Evolutionary conservation across 2,888 invertebrate species (phyloP), one percentile per base, ranked within the genome.

Genomic region (Xanthorhoe spadicearia): DNA sequence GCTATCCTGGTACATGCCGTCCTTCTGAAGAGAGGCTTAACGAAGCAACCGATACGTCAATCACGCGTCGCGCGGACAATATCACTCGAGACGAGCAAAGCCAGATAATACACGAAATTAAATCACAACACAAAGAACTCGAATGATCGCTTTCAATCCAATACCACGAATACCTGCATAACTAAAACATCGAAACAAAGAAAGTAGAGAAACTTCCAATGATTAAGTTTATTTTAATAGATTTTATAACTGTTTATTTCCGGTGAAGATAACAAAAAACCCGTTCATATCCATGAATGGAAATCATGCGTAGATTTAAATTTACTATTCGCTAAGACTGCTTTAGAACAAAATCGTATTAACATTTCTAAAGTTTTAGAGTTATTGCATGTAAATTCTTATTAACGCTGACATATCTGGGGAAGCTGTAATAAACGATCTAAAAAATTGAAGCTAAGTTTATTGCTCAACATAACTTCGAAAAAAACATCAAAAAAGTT

Each of bases 31-130:
- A 83, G 83, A 66, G 79, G 74, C 79, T 80, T 86, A 86, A 89
- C 84, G 85, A 87, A 88, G 82, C 83, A 80, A 81, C 76, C 78
- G 79, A 73, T 74, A 79, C 85, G 88, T 88, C 90, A 89, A 87
- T 90, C 90, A 88, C 66, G 54, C 54, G 71, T 70, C 73, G 68
- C 68, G 71, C 81, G 72, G 72, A 84, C 84, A 85, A 84, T 82
- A 76, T 76, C 71, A 67, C 56, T 64, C 61, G 9, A 64, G 70
- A 63, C 23, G 62, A 59, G 49, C 38, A 49, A 38, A 49, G 68
- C 49, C 48, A 51, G 49, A 61, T 56, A 55, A 61, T 59, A 59
- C 58, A 55, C 51, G 18, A 60, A 66, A 65, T 70, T 51, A 65
- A 68, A 71, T 69, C 64, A 69, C 46, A 43, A 60, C 59, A 63